Evolutionary conservation across 2,113 vertebrate species (phyloP).

Genomic region (Oreochromis niloticus): DNA sequence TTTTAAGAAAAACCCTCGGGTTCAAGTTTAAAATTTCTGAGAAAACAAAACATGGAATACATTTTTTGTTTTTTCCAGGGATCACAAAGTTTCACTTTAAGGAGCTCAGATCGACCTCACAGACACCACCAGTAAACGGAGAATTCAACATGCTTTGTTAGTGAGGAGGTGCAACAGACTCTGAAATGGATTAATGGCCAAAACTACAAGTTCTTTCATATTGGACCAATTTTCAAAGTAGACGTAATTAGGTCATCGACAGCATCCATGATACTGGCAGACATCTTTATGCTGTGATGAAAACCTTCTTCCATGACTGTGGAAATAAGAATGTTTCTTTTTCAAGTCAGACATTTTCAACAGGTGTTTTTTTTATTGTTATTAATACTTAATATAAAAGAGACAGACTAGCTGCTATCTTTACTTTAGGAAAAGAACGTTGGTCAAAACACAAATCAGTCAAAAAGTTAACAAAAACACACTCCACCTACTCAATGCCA

Average conservation of each 20-base stretch:
- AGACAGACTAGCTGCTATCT: not conserved
- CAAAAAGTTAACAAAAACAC: not conserved
- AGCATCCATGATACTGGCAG: not conserved
- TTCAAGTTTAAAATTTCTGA: not conserved
- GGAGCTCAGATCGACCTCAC: not conserved
- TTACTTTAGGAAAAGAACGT: not conserved
- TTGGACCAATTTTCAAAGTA: not conserved
- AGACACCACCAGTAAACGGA: not conserved
- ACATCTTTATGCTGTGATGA: not conserved
- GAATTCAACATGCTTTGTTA: not conserved
- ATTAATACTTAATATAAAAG: not conserved
- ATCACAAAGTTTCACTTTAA: not conserved
- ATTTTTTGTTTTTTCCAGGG: fast-evolving
- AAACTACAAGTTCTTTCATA: not conserved
- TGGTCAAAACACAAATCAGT: not conserved
- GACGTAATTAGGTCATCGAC: not conserved
- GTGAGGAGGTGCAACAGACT: not conserved
- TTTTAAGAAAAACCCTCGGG: not conserved
- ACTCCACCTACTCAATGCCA: not conserved
- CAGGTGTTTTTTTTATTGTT: not conserved
- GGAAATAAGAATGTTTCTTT: not conserved
- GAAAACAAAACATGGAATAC: not conserved
- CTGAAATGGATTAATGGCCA: not conserved
- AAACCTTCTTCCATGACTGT: fast-evolving
- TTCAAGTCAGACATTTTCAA: not conserved